Base-by-base conservation (phyloP, 2,797 vertebrate genomes). In the Hypotaenidia okinawae region DNA sequence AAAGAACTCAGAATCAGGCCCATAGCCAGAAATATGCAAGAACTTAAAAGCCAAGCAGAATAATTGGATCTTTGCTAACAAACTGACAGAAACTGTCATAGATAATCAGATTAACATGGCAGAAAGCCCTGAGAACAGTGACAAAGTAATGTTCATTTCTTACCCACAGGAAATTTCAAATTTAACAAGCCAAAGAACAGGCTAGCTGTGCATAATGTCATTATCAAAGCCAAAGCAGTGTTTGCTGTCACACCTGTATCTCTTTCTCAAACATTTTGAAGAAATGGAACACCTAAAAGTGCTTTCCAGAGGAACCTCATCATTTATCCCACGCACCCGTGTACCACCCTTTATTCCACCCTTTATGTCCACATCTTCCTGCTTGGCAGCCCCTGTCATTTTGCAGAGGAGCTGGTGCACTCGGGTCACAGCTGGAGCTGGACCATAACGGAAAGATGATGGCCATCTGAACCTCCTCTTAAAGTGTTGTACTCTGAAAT, bases 31-130 rank as follows among this genome's bases (percentile, higher is more conserved):
- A 93, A 86, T 45, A 77, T 54, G 70, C n/a, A 57, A 87, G 72
- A 95, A 96, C 92, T 94, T 95, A 86, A 94, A 97, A 97, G 89
- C 77, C 93, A 95, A 94, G 93, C 89, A 91, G 89, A 93, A 93
- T 93, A 95, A 94, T 95, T 96, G 96, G 96, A 95, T 96, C 81
- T 96, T 69, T 19, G 8, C 91, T 96, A 96, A 95, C 94, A 92
- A 95, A 93, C 77, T 89, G 93, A 90, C 93, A 95, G 91, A 87
- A 93, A 87, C 73, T 96, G 91, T 78, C 94, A 84, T 78, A 91
- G 94, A 96, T 96, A 95, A 97, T 96, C 94, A 93, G 87, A 97
- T 94, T 93, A 93, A 92, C 89, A 57, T 93, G 93, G 95, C 94
- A 95, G 85, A 90, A 96, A 86, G 95, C 89, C 93, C 94, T 89